Evolutionary conservation across 2,113 vertebrate species (phyloP), one percentile per base, ranked within the genome.

Genomic region (Eurystomus gularis): DNA sequence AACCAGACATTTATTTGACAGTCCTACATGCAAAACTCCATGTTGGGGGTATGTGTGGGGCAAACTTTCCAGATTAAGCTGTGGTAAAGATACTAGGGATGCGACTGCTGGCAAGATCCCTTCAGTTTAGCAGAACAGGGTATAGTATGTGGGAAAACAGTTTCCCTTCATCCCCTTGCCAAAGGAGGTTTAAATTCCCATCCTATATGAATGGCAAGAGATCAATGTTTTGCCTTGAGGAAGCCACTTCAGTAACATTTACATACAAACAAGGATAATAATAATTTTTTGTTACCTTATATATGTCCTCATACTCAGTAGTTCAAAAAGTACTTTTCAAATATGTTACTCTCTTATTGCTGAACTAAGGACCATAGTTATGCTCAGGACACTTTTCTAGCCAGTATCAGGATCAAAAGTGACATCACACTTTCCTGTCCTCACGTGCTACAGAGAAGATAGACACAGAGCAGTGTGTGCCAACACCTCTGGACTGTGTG

Each of bases 41-140:
- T 17, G 5, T 31, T 42, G 31, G 11, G 18, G 15, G 1, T 24
- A 48, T 39, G 33, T 0, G 1, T 14, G 8, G 17, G 31, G 39
- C 42, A 68, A 82, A 76, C 6, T n/a, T 85, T 52, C 29, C n/a
- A 86, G 40, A 62, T 23, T 62, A 66, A 62, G 6, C 24, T 64
- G 11, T 35, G 24, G 14, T 3, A 11, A 88, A 62, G 37, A 17
- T 52, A 4, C 6, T 52, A 55, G 13, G 6, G 31, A 25, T 90
- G 23, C 20, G 78, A 40, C 9, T 82, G 18, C 21, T 79, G 46
- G 28, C 9, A 88, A 88, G 37, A 13, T 82, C 29, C n/a, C 17
- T 68, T 65, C 6, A 1, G 3, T 68, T 78, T 52, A 55, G 12
- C 60, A 76, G 39, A 72, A 76, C 6, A 44, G 5, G 37, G 3